Base-by-base conservation (phyloP, 2,888 invertebrate species). In the Cyaniris semiargus region DNA sequence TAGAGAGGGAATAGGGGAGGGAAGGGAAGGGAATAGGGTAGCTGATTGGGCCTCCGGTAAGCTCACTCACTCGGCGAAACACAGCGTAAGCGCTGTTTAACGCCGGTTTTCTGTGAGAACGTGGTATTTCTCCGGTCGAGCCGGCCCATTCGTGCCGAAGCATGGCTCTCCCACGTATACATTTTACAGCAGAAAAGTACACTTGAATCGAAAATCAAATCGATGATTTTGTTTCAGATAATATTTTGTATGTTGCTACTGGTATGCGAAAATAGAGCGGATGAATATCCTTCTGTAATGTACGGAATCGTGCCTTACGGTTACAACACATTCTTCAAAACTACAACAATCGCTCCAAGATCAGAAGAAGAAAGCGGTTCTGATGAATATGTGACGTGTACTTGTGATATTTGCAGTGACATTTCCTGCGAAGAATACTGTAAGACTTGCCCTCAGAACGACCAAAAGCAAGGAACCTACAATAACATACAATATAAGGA, bases 331-430 rank as follows among this genome's bases (percentile, higher is more conserved):
- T 27, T 66, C 15, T 66, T 21, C 66, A 75, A 76, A 23, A 31
- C 7, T 66, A 79, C 27, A 78, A 75, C 27, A 78, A 76, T 8
- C 76, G 78, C 75, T 75, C 27, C 76, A 77, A 75, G 74, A 71
- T 56, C 34, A 38, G 75, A 80, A 34, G 78, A 82, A 21, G 15
- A 23, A 4, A 38, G 15, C 3, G 82, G 83, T 15, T 81, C 83
- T 2, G 82, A 82, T n/a, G 83, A 85, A 15, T 87, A 87, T 60
- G 86, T 85, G 66, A 78, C 76, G 27, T 84, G 83, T 70, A 77
- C 77, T 0, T 84, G 83, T 60, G 76, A 78, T 38, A 79, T 77
- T 34, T 84, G 83, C 34, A 60, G 60, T 15, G 76, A 81, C 70
- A 77, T 80, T 0, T 81, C 77, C 3, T 83, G 83, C 78, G 76